These are phyloP conservation scores for Drosophila malerkotliana DNA, from an alignment of 1,140 invertebrate genomes.

Conservation along the genomic window DNA sequence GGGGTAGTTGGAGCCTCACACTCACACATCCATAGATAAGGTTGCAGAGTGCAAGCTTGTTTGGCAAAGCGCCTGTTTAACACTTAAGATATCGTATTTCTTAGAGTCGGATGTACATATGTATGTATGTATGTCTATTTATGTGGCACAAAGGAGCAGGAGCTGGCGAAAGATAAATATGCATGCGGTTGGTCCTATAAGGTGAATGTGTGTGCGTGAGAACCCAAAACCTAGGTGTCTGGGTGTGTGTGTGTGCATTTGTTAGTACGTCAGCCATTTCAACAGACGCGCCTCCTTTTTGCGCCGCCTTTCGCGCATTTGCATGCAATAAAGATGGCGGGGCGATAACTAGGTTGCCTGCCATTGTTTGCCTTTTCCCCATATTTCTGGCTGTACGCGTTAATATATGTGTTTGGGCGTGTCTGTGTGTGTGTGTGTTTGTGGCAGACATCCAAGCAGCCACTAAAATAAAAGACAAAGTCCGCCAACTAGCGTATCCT, in stretches of 20 bases:
- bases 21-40: conserved; percentile 24
- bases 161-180: conserved; percentile 73
- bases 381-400: conserved; percentile 51
- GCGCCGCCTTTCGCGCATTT: conserved; percentile 76
- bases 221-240: not conserved
- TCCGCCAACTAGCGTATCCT: conserved; percentile 71
- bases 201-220: conserved; percentile 37
- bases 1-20: conserved; percentile 46
- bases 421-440: conserved; percentile 47
- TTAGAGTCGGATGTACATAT: conserved; percentile 39
- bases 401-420: conserved; percentile 15
- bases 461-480: conserved; percentile 79
- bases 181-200: conserved; percentile 74
- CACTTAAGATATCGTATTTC: conserved; percentile 82
- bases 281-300: conserved; percentile 71
- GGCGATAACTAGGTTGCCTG: conserved; percentile 78
- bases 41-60: conserved; percentile 63
- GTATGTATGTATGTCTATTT: not conserved
- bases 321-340: conserved; percentile 81
- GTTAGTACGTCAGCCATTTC: conserved; percentile 64
- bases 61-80: conserved; percentile 81
- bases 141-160: conserved; percentile 48
- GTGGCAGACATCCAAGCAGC: conserved; percentile 54
- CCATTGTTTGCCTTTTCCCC: conserved; percentile 76
- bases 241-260: conserved; percentile 37